Evolutionary conservation across 2,888 invertebrate species (phyloP), one percentile per base, ranked within the genome.

Genomic region (Euclidia mi): DNA sequence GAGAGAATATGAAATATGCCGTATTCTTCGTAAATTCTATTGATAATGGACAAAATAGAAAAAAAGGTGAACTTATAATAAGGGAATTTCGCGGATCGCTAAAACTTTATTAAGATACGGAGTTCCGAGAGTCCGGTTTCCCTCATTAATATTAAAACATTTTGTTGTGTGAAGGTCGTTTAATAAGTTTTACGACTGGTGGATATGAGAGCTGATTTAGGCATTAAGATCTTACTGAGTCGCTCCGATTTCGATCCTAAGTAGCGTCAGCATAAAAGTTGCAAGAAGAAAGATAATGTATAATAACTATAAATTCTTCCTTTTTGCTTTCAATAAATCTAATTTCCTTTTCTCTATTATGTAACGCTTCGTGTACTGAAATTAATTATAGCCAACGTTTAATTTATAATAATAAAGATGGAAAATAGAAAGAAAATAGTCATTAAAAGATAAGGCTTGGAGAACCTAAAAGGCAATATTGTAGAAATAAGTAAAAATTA

Each of bases 101-200:
- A 18, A n/a, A 48, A 29, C 32, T 40, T 40, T 20, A 12, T 20
- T 32, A 10, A 48, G 12, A 12, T 29, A 40, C 10, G 28, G 3
- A 20, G n/a, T 31, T 12, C n/a, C 11, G 28, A 25, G 20, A 38
- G 15, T 32, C 29, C 15, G 35, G 29, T 18, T 7, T 7, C 14
- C 28, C 38, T 56, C 53, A 55, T 63, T 59, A 57, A 46, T 66
- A 60, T 66, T 66, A 52, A 67, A 56, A 60, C 56, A 64, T 64
- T 53, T 65, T 29, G 28, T 32, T 18, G 40, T 29, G 25, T 14
- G 29, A 35, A 14, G 29, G 41, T 47, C 66, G 51, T 63, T 66
- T 46, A 38, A 43, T 47, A 59, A 48, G 42, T 60, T 70, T 69
- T 70, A 70, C 49, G 59, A 70, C 53, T 49, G 12, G 47, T 44